A percentile compares a stretch with the other conserved stretches of the same genome.
phyloP scores from a whole-genome alignment of 1,140 invertebrate species.

The Ceratoteleas bidentatus region DNA sequence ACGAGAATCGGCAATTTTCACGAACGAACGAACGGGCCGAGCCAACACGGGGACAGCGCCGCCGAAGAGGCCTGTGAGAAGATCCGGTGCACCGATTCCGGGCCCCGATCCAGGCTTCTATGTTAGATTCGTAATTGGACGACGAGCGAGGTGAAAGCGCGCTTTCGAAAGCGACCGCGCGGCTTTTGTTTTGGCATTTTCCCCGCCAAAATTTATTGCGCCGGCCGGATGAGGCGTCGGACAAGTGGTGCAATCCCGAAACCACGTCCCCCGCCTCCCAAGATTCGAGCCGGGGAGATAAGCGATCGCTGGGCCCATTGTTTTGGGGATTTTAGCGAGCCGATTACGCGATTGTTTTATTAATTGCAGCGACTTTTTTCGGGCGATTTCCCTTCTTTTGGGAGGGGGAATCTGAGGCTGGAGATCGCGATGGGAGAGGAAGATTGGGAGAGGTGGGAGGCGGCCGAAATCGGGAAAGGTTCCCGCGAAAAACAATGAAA shows the following conservation, averaged over 20 bases:
- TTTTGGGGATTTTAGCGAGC: constrained; percentile 49
- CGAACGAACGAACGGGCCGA: constrained; percentile 19
- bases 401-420: too few species aligned
- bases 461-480: neutral
- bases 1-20: constrained; percentile 63
- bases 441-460: too few species aligned
- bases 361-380: constrained; percentile 4
- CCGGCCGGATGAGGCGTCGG: constrained; percentile 17
- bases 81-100: constrained; percentile 67
- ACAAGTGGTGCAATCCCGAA: constrained; percentile 47
- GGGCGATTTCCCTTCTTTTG: too few species aligned
- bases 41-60: constrained; percentile 55
- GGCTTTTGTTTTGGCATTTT: constrained; percentile 64
- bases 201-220: constrained; percentile 62
- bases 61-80: constrained; percentile 63
- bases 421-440: too few species aligned
- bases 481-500: neutral
- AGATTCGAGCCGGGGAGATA: constrained; percentile 21
- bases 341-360: constrained; percentile 40
- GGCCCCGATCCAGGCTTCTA: constrained; percentile 65
- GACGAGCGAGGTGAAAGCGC: constrained; percentile 65
- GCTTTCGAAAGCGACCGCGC: constrained; percentile 65
- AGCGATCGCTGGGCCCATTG: constrained; percentile 31
- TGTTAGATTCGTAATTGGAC: constrained; percentile 68
- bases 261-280: too few species aligned